Base-by-base conservation (phyloP, 92 coral and sea anemone genomes). In the Pocillopora meandrina region DNA sequence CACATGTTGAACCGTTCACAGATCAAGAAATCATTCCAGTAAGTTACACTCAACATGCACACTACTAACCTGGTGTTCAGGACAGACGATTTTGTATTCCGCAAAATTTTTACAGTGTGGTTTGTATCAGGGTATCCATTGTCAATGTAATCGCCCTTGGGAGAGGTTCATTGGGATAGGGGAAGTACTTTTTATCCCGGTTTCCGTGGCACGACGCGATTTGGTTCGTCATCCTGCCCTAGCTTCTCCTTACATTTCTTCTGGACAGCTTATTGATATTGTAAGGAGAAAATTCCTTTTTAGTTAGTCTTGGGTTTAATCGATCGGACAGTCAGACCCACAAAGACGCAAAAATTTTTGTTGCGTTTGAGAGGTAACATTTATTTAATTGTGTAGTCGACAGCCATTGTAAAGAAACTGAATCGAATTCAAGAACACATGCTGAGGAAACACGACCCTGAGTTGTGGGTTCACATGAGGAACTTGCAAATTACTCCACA, bases 341-440 rank as follows among this genome's bases (percentile, higher is more conserved):
- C 12, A 19, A 19, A 67, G 34, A 20, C 34, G 12, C 15, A 33
- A 2, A 1, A 12, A 12, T 20, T 26, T 9, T 20, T 20, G 12
- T 67, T n/a, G 34, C 1, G 16, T 19, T 70, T 19, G 26, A 12
- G 13, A 18, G 49, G 33, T 14, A 34, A 3, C 13, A 19, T n/a
- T 47, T 9, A 2, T 35, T 18, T 16, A 7, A 3, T 49, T 67
- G 12, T 71, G 2, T 77, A 96, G 99, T 93, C 97, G 31, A 96
- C 97, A 70, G 99, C 99, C 35, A 92, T 96, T 20, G 93, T 94
- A 56, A 95, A 93, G 93, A 96, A 96, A 72, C 83, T 96, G 73
- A 96, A 86, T 72, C 87, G 93, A 81, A 94, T 96, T 61, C 99
- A 96, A 63, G 99, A 96, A 36, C 92, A 93, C 74, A 95, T 96